Evolutionary conservation across 2,113 vertebrate genomes (phyloP), one percentile per base, ranked within the genome.

Genomic region (Serilophus lunatus): DNA sequence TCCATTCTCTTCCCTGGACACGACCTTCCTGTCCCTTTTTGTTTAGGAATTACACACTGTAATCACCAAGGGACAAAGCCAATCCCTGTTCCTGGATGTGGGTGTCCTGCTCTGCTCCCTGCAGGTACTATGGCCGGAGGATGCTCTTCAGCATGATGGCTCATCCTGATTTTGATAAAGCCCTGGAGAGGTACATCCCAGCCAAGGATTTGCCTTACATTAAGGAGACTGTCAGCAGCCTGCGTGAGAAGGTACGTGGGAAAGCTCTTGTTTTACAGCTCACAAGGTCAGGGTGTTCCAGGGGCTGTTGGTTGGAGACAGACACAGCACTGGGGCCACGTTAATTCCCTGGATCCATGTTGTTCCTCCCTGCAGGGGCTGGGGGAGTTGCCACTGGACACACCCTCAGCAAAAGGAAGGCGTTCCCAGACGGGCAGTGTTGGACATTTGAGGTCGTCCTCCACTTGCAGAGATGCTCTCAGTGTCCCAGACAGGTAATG

Each of bases 121-220:
- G 82, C 96, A 99, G 99, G 97, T 99, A 98, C 96, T 99, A 98
- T 12, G 99, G 99, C 3, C 97, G 99, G 24, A 99, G 98, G 92
- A 99, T 99, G 98, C 98, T 99, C 90, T 98, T 98, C 79, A 96
- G 91, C 54, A 90, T 99, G 97, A 99, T 99, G 71, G 96, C 97
- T 49, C 98, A 99, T 49, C 98, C 97, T 9, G 98, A 99, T 86
- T 99, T 99, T 92, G 99, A 99, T 61, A 99, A 98, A 97, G 97
- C 97, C 61, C 92, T 99, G 91, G 99, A 99, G 92, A 99, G 98
- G 92, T 98, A 98, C 13, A 96, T 99, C 74, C 97, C 97, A 5
- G 79, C 97, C 80, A 99, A 98, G 98, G 99, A 99, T 90, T 97
- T 99, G 95, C 98, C 98, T 86, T 98, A 98, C 72, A 97, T 99